phyloP scores from a whole-genome alignment of 2,888 invertebrate genomes.

The Melipona bicolor region DNA sequence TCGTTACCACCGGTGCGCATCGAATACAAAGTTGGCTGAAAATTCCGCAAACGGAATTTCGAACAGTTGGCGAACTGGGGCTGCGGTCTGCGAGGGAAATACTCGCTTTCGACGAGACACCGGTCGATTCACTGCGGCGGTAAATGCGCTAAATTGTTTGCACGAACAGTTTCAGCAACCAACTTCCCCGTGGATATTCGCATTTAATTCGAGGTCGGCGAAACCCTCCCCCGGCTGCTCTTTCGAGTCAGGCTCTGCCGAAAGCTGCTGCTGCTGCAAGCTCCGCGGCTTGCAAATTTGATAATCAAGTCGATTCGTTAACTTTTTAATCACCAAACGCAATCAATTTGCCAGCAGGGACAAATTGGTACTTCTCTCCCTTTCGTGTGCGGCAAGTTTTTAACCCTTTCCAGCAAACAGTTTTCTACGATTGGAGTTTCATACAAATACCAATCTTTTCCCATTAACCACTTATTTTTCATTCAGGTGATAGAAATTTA shows the following conservation, averaged over 20 bases:
- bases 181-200: neutral
- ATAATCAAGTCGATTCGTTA: neutral
- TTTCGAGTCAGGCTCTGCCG: neutral
- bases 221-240: neutral
- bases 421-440: too few species aligned
- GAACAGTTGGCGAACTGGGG: neutral
- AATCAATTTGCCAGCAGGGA: neutral
- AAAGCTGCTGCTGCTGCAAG: too few species aligned
- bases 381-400: neutral
- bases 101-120: slow-evolving; percentile 10
- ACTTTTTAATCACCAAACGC: neutral
- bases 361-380: neutral
- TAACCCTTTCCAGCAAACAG: too few species aligned
- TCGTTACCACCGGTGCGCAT: neutral
- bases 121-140: neutral
- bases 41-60: slow-evolving; percentile 38
- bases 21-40: slow-evolving; percentile 11
- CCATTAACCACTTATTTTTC: too few species aligned
- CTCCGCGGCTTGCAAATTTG: neutral
- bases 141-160: slow-evolving; percentile 32
- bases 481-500: too few species aligned
- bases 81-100: slow-evolving; percentile 27
- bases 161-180: neutral
- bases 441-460: too few species aligned
- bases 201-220: neutral